Evolutionary conservation across 2,888 invertebrate genomes (phyloP), one percentile per base, ranked within the genome.

Genomic region (Hipparchia sbordonii): DNA sequence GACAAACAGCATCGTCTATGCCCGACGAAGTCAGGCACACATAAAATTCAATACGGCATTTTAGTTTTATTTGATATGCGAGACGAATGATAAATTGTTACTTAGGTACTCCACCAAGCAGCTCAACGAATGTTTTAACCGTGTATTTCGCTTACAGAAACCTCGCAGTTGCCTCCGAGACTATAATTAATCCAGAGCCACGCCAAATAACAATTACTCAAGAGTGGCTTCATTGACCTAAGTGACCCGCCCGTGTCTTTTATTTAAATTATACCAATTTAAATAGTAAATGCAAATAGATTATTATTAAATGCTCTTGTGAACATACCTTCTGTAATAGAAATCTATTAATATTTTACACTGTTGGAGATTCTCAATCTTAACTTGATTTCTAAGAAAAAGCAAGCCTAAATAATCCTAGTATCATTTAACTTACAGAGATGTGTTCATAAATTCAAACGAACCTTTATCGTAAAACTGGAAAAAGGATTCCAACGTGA

Each of bases 211-310:
- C 61, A 67, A 59, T 72, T 68, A 73, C 13, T 63, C 68, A 68
- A 72, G 48, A 68, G 46, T 51, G 57, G 61, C 65, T 69, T 60
- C 52, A 72, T 72, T 65, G 69, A 69, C 72, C 67, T 61, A 54
- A 71, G 61, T 60, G 52, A 67, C 60, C 52, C 60, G 39, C 61
- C 33, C 67, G 59, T 69, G 69, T 60, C 69, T 69, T 69, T 69
- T 61, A 61, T 69, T 69, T 69, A 61, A 69, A 69, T 69, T 61
- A 52, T 52, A 69, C 60, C 61, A 48, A 69, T 69, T 69, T 52
- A 39, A 69, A 69, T 39, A 45, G 39, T 52, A 69, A 61, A 52
- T 12, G 52, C 12, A 52, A 52, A 61, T 51, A 59, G 67, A 59
- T 59, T 39, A 39, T 39, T 59, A 33, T n/a, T 56, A 10, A 45